Base-by-base conservation (phyloP, 2,797 vertebrate species). In the Morelia viridis region DNA sequence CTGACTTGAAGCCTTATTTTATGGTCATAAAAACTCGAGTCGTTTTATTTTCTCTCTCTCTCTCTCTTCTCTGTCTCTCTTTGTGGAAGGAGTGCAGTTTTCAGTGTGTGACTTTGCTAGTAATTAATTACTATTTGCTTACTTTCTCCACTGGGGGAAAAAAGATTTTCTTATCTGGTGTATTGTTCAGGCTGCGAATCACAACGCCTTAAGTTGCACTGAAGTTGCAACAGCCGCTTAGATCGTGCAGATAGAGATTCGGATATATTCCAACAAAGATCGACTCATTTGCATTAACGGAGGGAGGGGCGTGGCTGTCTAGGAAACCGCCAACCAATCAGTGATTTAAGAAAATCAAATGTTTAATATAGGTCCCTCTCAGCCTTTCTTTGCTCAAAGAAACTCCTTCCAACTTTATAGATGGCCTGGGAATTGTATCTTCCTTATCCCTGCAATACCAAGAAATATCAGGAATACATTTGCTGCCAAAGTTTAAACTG, bases 61-160 rank as follows among this genome's bases (percentile, higher is more conserved):
- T 64, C 19, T 80, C 22, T 71, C 15, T 80, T 80, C 35, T 76
- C 71, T 5, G 35, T 80, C 9, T 5, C 53, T 50, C 35, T 76
- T 57, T 88, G 91, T 46, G 65, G 92, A 88, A 64, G 62, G 5
- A 88, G 83, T 90, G 89, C 83, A 88, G 64, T 91, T 94, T 92
- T 94, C 87, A 19, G 41, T 50, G 89, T 92, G 64, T 56, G 58
- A 46, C n/a, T 89, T 68, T 64, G 13, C 93, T 92, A 92, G 94
- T 94, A 93, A 94, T 94, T 95, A 96, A 95, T 94, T 93, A 68
- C 92, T 91, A 94, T 94, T 94, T 96, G 94, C 95, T 96, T 97
- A 95, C 95, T 94, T 96, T 83, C 92, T 62, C 53, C 19, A 35
- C 26, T n/a, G 28, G 64, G 28, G 93, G 94, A 95, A 95, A 94